These are phyloP conservation scores for Aegithalos caudatus DNA, from an alignment of 2,113 vertebrate genomes.

Conservation along the genomic window DNA sequence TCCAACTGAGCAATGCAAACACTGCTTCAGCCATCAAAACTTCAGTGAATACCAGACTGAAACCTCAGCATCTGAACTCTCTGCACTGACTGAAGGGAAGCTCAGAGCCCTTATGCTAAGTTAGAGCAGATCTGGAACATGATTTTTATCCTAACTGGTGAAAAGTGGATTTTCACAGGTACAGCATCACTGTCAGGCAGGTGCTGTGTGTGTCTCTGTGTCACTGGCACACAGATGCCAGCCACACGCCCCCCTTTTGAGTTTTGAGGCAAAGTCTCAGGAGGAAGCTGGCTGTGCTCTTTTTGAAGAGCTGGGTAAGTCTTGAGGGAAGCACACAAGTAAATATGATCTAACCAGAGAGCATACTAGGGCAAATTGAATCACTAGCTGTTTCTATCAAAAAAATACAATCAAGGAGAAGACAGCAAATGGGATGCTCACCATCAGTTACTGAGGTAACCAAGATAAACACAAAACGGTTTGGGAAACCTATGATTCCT, in stretches of 20 bases:
- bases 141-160: neutral
- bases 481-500: neutral
- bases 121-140: neutral
- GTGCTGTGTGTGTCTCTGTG: no score
- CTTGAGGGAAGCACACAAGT: neutral
- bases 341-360: neutral
- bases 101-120: fast-evolving
- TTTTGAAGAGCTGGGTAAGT: neutral
- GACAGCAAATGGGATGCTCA: neutral
- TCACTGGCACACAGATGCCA: neutral
- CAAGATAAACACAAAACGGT: neutral
- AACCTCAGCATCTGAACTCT: no score
- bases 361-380: neutral
- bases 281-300: fast-evolving
- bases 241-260: neutral
- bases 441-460: neutral
- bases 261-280: neutral
- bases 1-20: neutral
- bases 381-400: neutral
- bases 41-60: neutral
- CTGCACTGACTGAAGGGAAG: neutral
- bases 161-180: neutral
- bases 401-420: neutral
- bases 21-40: neutral
- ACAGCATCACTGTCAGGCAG: neutral